A percentile compares a stretch with the other conserved stretches of the same genome.
phyloP scores from a whole-genome alignment of 2,888 invertebrate species.

The Lochmaea crataegi region DNA sequence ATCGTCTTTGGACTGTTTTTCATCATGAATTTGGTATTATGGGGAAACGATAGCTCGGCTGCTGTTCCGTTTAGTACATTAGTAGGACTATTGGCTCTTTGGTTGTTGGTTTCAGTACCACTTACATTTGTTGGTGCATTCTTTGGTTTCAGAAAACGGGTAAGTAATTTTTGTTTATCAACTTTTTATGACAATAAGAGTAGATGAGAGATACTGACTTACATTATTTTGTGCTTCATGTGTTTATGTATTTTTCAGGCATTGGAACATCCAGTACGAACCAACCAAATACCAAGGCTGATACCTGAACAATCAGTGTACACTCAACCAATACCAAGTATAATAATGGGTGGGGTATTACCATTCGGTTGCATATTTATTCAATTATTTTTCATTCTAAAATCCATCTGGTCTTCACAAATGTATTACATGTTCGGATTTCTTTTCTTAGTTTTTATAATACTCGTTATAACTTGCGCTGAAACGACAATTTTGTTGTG shows the following conservation, averaged over 20 bases:
- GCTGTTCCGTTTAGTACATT: conserved; percentile 97
- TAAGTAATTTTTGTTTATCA: conserved; percentile 64
- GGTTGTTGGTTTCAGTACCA: conserved; percentile 99
- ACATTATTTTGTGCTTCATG: background rate
- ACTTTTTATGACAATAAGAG: too few species aligned
- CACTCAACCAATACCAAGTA: conserved; percentile 94
- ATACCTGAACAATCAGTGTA: conserved; percentile 99
- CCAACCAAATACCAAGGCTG: conserved; percentile 98
- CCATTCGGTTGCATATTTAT: conserved; percentile 99
- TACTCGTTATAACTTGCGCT: conserved; percentile 97
- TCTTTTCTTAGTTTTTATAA: conserved; percentile 96
- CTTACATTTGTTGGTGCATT: conserved; percentile 98
- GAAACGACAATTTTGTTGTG: conserved; percentile 98
- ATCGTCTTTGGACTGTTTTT: conserved; percentile 98
- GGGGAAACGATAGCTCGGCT: conserved; percentile 96
- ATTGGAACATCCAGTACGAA: conserved; percentile 96
- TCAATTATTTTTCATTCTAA: conserved; percentile 98
- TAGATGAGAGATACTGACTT: too few species aligned
- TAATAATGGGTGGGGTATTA: conserved; percentile 97
- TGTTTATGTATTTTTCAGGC: conserved; percentile 70
- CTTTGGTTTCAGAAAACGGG: conserved; percentile 97
- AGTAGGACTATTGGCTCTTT: conserved; percentile 91
- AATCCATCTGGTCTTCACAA: conserved; percentile 96
- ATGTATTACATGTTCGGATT: conserved; percentile 99
- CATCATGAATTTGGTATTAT: conserved; percentile 94